Evolutionary conservation across 2,113 vertebrate species (phyloP).

Genomic region (Corythoichthys intestinalis): DNA sequence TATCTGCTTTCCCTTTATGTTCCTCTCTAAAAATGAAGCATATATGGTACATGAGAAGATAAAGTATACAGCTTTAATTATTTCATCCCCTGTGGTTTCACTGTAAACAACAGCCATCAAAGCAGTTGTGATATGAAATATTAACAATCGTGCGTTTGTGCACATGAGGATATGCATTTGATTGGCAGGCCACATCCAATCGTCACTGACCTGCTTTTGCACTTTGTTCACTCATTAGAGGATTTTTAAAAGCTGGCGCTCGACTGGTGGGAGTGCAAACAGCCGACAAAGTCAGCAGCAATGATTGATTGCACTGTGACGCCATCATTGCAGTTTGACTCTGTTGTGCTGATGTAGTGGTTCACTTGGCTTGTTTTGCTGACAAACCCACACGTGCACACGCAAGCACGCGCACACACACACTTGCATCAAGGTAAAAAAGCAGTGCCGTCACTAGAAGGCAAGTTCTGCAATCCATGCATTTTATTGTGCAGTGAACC

Average conservation of each 20-base stretch:
- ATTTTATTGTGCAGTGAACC: constrained; percentile 38
- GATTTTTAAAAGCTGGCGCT: not conserved
- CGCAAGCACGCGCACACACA: not conserved
- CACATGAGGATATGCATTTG: not conserved
- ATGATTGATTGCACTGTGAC: constrained; percentile 12
- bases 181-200: not conserved
- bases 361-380: constrained; percentile 7
- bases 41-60: not conserved
- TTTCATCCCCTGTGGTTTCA: constrained; percentile 1
- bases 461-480: constrained; percentile 35
- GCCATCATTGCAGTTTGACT: constrained; percentile 6
- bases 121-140: not conserved
- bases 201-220: constrained; percentile 1
- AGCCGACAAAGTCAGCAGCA: constrained; percentile 6
- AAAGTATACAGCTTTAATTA: constrained; percentile 1
- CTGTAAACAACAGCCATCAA: constrained; percentile 3
- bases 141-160: not conserved
- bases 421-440: constrained; percentile 25
- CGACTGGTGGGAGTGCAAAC: not conserved
- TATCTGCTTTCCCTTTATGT: not conserved
- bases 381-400: not conserved
- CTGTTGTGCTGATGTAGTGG: constrained; percentile 8
- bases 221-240: constrained; percentile 1
- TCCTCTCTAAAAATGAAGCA: not conserved
- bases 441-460: constrained; percentile 10